These are phyloP conservation scores for Drosophila picticornis DNA, from an alignment of 2,888 invertebrate genomes.

Conservation along the genomic window DNA sequence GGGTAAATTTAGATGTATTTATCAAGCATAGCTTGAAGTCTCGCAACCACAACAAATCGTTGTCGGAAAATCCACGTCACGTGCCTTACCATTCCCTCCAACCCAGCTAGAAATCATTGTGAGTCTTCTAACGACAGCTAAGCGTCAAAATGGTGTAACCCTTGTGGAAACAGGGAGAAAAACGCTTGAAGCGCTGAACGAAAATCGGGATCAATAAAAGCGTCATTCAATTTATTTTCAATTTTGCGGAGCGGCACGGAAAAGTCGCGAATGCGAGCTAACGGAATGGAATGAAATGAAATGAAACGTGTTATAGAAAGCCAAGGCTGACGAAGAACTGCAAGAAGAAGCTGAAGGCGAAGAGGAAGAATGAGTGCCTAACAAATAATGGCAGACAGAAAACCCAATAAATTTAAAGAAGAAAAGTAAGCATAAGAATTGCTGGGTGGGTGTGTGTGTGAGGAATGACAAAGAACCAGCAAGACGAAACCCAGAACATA, in stretches of 20 bases:
- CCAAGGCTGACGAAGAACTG: not conserved
- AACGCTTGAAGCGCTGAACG: conserved; percentile 46
- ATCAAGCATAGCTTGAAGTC: conserved; percentile 15
- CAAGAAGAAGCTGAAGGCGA: not conserved
- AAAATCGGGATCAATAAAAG: conserved; percentile 81
- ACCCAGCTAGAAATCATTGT: not conserved
- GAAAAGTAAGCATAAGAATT: conserved; percentile 58
- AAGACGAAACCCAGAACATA: conserved; percentile 31
- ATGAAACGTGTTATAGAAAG: conserved; percentile 31
- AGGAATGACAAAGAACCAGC: conserved; percentile 62
- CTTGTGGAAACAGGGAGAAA: conserved; percentile 20
- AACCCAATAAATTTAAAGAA: conserved; percentile 80
- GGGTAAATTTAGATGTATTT: not conserved
- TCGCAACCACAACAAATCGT: conserved; percentile 30
- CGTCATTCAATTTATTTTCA: conserved; percentile 81
- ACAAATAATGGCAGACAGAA: conserved; percentile 80
- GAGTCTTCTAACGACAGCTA: conserved; percentile 61
- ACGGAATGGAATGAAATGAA: conserved; percentile 54
- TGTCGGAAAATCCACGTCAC: conserved; percentile 16
- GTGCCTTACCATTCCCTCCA: not conserved
- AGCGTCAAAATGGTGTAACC: conserved; percentile 71
- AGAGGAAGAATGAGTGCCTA: conserved; percentile 53
- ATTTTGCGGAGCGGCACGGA: conserved; percentile 64
- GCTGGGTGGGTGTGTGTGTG: conserved; percentile 22
- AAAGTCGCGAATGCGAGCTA: conserved; percentile 2